Base-by-base conservation (phyloP, 2,113 vertebrate genomes). In the Ranitomeya imitator region DNA sequence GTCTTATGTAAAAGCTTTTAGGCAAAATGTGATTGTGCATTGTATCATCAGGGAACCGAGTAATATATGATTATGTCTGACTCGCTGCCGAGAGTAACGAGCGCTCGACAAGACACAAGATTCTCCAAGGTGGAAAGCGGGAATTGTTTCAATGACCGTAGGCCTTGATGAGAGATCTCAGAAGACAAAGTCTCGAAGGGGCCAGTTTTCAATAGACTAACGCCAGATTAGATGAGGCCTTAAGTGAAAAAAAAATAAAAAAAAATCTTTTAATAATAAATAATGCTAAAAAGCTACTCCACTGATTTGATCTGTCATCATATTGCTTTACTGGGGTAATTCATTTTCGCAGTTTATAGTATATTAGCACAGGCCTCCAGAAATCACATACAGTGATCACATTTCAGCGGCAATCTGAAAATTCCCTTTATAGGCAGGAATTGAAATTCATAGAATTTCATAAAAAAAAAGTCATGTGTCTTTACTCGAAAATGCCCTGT, bases 371-470 rank as follows among this genome's bases (percentile, higher is more conserved):
- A 83, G 52, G 51, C 51, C 63, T 69, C n/a, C 52, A 26, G 15
- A 69, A n/a, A 69, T 54, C 59, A 80, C 18, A 59, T 84, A 23
- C 45, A n/a, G 63, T 65, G 21, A 59, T 7, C 13, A 7, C 81
- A 8, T 55, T 52, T 51, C 61, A 2, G n/a, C 82, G 71, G n/a
- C 23, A 59, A 37, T 37, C 26, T 81, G 23, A 81, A 81, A 59
- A 26, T 76, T 76, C 73, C 73, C 73, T 76, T 76, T 76, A 76
- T 4, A 3, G 37, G 19, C 18, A 3, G 55, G 23, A 79, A 13
- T 8, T 79, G 59, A 55, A 79, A 54, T 79, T 79, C 51, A 57
- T 57, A 79, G 21, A 83, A 67, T 81, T 19, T 61, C 7, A 60
- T 65, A 16, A 60, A 67, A 82, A 67, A 83, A 67, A 55, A 1